Evolutionary conservation across 2,113 vertebrate genomes (phyloP), one percentile per base, ranked within the genome.

Genomic region (Siniperca chuatsi): DNA sequence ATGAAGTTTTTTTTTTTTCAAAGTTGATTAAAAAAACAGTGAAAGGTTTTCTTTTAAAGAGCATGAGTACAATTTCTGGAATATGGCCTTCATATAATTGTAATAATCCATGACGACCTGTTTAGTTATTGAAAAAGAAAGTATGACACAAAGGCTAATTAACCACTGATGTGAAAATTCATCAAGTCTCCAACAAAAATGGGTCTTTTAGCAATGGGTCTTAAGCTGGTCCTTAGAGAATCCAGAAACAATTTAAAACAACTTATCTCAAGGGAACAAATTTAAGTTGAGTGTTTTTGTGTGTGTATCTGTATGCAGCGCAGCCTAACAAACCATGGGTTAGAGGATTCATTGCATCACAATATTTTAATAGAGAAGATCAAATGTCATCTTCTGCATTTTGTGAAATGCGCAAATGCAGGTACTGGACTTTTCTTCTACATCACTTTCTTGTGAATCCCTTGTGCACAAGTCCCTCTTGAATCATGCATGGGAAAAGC

Each of bases 121-220:
- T 68, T 29, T 2, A 23, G 20, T 40, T 50, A 60, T 20, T 7
- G 1, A 58, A 35, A 44, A 5, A 44, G 13, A 23, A 69, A 2
- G 8, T 23, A 44, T 6, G 1, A 8, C 61, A 25, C 13, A 35
- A 48, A 67, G 10, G 50, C 25, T 50, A 44, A 67, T 58, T 12
- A 75, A 67, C 52, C 70, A 73, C 35, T 29, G 2, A 50, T 79
- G 37, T 21, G 46, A 66, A 33, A 73, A 18, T 42, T 18, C 33
- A 77, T 75, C 58, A 65, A 42, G 21, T 76, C 57, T 52, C 3
- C 10, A 23, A 64, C 46, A 54, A 13, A 71, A 72, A 64, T 11
- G 1, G 12, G 29, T 60, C 6, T 60, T n/a, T 29, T 48, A 8
- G 35, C 9, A 55, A 6, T 50, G 6, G 33, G 33, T 54, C 40